These are phyloP conservation scores for Hyppa rectilinea DNA, from an alignment of 2,888 invertebrate genomes.

Conservation along the genomic window DNA sequence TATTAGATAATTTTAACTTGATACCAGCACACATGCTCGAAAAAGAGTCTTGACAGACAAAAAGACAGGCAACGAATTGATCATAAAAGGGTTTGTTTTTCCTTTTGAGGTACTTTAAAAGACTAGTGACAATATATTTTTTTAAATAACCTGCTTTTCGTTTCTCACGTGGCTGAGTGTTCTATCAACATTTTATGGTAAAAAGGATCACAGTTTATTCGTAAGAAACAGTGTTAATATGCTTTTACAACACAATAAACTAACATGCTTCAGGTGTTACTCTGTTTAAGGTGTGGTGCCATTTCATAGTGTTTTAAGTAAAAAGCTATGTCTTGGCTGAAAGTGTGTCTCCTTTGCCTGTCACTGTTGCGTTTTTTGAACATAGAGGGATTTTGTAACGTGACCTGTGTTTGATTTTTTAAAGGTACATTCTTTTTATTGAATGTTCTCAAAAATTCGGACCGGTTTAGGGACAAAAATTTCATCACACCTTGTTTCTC, in stretches of 20 bases:
- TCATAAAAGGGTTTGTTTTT: too few species aligned
- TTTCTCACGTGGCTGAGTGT: background rate
- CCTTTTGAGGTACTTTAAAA: too few species aligned
- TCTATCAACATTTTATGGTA: background rate
- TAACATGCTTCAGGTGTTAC: slow-evolving; percentile 6
- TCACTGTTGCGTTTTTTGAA: background rate
- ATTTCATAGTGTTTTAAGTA: slow-evolving; percentile 28
- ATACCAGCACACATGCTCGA: too few species aligned
- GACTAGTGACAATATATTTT: too few species aligned
- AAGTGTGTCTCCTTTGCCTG: background rate
- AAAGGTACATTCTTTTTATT: background rate
- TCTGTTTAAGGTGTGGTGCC: background rate
- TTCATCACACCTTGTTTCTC: too few species aligned
- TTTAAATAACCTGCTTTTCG: background rate
- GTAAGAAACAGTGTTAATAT: background rate
- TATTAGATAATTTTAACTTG: too few species aligned
- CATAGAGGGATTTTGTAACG: background rate
- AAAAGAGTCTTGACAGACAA: too few species aligned
- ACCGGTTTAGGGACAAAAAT: background rate
- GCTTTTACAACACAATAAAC: background rate
- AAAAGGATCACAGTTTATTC: background rate
- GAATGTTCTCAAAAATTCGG: background rate
- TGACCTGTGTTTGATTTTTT: background rate
- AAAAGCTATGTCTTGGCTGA: slow-evolving; percentile 21
- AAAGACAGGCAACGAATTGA: too few species aligned